Evolutionary conservation across 2,888 invertebrate genomes (phyloP).

Genomic region (Dicyrtoma fusca): DNA sequence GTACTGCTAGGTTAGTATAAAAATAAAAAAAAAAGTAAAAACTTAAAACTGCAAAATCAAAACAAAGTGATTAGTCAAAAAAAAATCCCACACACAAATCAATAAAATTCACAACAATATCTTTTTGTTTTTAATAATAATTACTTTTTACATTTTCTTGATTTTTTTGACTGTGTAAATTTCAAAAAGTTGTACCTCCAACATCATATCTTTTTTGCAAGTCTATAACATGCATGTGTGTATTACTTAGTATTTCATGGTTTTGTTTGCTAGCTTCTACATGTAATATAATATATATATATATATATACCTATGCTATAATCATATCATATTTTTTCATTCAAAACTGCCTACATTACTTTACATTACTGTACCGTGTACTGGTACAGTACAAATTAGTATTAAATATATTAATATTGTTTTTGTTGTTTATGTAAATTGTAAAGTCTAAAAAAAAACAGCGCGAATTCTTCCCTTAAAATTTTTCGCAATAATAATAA

Average conservation of each 20-base stretch:
- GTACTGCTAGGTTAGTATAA: not conserved
- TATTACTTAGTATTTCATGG: not conserved
- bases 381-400: not conserved
- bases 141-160: conserved; percentile 5
- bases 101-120: conserved; percentile 35
- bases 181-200: conserved; percentile 35
- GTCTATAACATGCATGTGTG: too few relatives aligned
- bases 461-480: too few relatives aligned
- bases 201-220: conserved; percentile 17
- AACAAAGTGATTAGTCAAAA: not conserved
- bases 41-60: not conserved
- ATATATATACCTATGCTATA: too few relatives aligned
- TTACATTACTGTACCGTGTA: not conserved
- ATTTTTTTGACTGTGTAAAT: conserved; percentile 10
- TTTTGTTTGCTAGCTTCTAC: not conserved
- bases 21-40: not conserved
- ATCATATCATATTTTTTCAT: too few relatives aligned
- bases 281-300: too few relatives aligned
- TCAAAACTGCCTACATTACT: not conserved
- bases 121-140: conserved; percentile 18
- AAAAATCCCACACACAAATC: not conserved
- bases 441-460: too few relatives aligned
- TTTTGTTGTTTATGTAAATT: not conserved
- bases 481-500: too few relatives aligned
- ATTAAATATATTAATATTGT: not conserved